Evolutionary conservation across 2,113 vertebrate genomes (phyloP), one percentile per base, ranked within the genome.

Genomic region (Tragelaphus imberbis): DNA sequence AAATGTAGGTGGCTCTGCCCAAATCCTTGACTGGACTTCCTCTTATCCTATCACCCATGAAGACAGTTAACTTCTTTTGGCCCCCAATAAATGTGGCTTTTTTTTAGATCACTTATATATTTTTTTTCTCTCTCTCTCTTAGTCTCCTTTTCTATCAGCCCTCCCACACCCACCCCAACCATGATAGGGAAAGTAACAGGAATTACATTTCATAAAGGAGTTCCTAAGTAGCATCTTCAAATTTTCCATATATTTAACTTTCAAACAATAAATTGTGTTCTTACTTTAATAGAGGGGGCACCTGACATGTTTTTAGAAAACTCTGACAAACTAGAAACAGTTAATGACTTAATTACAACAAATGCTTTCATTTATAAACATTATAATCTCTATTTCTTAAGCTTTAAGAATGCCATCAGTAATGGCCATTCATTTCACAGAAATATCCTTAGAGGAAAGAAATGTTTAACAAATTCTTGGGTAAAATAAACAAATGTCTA

Each of bases 241-340:
- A 94, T 58, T 63, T 27, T 81, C 58, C n/a, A 80, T 28, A 90
- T 28, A 94, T 56, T 91, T 87, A 86, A 84, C 81, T 95, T 79
- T 82, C 2, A 92, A 68, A 96, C 49, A 91, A 10, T 58, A 88
- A 79, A 77, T 17, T 84, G 25, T 92, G 40, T n/a, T 96, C 85
- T 87, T 93, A 53, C n/a, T 96, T 91, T 90, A 90, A 94, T 68
- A 19, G 36, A 86, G 14, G 21, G 27, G 16, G 59, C 89, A 71
- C 3, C 88, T 84, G 89, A 63, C 36, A 84, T 47, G 23, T 56
- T 53, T 96, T 94, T 85, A 94, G 51, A 95, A 96, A 95, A 92
- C 16, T 87, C 5, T 40, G 40, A 63, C 87, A 87, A 68, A 84
- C 36, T 61, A 87, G 36, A 40, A 90, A 91, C 2, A 89, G 40